Evolutionary conservation across 2,113 vertebrate species (phyloP), one percentile per base, ranked within the genome.

Genomic region (Antechinus flavipes): DNA sequence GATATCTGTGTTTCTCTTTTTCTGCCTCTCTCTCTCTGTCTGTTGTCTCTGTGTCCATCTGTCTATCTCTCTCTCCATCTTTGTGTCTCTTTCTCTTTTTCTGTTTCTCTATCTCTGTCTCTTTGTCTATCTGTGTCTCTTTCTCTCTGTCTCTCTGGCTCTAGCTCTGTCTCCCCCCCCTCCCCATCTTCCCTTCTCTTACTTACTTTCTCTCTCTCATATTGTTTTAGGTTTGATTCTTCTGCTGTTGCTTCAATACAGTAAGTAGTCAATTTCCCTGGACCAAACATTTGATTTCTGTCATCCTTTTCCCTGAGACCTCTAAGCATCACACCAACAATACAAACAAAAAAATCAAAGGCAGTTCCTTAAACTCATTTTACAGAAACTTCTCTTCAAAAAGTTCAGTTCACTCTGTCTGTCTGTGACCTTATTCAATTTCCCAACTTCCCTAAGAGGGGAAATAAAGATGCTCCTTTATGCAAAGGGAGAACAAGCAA

Each of bases 161-260:
- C 24, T 49, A 49, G 7, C 49, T 49, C 49, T 49, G 49, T 68
- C 22, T 8, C 27, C 49, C 47, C 35, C 49, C 47, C 8, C 23
- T 2, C 76, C 54, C 30, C 0, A 52, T 10, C 8, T 0, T 14
- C 54, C 27, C 22, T 47, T 12, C 0, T 2, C 1, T 0, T 90
- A 90, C 96, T 30, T 11, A 30, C 76, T 10, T 10, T 12, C 56
- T 42, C 47, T 96, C 92, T 96, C 53, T 89, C 27, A 7, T 93
- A 93, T 95, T 58, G 0, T 14, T 90, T 46, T 54, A 98, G 97
- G 97, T 96, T 53, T 98, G 93, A 58, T 54, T 30, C 42, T 94
- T 90, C 95, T 97, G 89, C 89, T 98, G 96, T 35, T 93, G 90
- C 42, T 58, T 96, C 97, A 94, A 0, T 93, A 90, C 52, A 95